Evolutionary conservation across 2,113 vertebrate species (phyloP).

Genomic region (Carassius gibelio): DNA sequence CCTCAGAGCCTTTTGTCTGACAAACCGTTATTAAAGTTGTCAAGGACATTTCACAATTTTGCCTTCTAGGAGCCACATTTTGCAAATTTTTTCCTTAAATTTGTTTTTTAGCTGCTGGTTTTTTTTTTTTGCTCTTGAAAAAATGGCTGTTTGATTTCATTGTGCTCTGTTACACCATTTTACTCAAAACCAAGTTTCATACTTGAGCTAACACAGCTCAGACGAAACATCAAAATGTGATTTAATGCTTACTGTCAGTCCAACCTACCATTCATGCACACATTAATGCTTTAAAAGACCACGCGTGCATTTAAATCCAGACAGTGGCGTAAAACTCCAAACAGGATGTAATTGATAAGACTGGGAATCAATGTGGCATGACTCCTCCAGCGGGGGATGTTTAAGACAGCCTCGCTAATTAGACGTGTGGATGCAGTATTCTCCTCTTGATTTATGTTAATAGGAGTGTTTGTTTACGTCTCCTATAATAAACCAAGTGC

Average conservation of each 20-base stretch:
- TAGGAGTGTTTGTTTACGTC: slow-evolving; percentile 51
- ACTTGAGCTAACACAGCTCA: not conserved
- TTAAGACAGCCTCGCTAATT: slow-evolving; percentile 51
- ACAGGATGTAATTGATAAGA: slow-evolving; percentile 38
- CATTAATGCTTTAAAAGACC: slow-evolving; percentile 1
- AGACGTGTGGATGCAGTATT: slow-evolving; percentile 32
- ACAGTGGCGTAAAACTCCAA: not conserved
- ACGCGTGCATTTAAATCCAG: not conserved
- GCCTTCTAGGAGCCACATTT: not conserved
- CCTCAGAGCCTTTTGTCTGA: slow-evolving; percentile 7
- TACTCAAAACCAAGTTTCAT: not conserved
- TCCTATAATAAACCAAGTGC: slow-evolving; percentile 48
- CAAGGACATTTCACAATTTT: slow-evolving; percentile 3
- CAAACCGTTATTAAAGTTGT: slow-evolving; percentile 36
- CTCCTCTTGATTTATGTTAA: slow-evolving; percentile 53
- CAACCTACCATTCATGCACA: not conserved
- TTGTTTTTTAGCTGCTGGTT: not conserved
- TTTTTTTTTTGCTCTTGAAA: not conserved
- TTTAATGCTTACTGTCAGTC: slow-evolving; percentile 1
- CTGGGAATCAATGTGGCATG: slow-evolving; percentile 38
- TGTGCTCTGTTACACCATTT: not conserved
- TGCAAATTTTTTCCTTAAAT: not conserved
- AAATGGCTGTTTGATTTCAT: slow-evolving; percentile 3
- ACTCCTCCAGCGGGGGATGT: slow-evolving; percentile 23
- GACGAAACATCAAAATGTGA: not conserved